Percentiles rank a stretch among this genome's conserved stretches.
Conservation (phyloP, 2,113 vertebrate genomes). For the Peromyscus leucopus region DNA sequence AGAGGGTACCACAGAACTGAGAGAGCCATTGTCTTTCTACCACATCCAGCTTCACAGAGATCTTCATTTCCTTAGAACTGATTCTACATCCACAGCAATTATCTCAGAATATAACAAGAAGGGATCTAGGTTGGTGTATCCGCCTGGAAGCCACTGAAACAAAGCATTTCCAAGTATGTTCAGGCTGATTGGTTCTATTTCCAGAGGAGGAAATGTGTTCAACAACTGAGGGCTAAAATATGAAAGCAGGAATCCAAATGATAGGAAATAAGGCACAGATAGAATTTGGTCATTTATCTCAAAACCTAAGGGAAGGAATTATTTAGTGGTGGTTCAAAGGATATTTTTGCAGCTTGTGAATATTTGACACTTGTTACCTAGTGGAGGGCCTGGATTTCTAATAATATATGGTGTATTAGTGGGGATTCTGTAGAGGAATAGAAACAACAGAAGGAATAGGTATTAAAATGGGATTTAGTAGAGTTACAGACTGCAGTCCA, state of each 20-base stretch:
- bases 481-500: background rate
- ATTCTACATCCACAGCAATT: background rate
- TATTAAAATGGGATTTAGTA: background rate
- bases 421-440: background rate
- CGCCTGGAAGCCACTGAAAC: background rate
- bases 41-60: background rate
- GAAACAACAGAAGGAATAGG: background rate
- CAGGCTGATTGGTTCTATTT: background rate
- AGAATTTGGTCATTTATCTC: background rate
- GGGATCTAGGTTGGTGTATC: background rate
- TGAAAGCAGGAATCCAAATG: background rate
- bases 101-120: slow-evolving; percentile 2
- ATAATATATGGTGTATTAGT: background rate
- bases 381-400: background rate
- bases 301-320: slow-evolving; percentile 5
- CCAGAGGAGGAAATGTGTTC: background rate
- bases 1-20: background rate
- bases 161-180: background rate
- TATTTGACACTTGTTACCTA: slow-evolving; percentile 16
- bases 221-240: background rate
- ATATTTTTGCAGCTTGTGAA: background rate
- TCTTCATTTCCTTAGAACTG: background rate
- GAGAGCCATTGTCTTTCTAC: background rate
- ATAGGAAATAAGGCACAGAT: background rate
- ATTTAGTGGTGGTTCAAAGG: background rate